These are phyloP conservation scores for Gadopsis marmoratus DNA, from an alignment of 2,797 vertebrate genomes.

Conservation along the genomic window DNA sequence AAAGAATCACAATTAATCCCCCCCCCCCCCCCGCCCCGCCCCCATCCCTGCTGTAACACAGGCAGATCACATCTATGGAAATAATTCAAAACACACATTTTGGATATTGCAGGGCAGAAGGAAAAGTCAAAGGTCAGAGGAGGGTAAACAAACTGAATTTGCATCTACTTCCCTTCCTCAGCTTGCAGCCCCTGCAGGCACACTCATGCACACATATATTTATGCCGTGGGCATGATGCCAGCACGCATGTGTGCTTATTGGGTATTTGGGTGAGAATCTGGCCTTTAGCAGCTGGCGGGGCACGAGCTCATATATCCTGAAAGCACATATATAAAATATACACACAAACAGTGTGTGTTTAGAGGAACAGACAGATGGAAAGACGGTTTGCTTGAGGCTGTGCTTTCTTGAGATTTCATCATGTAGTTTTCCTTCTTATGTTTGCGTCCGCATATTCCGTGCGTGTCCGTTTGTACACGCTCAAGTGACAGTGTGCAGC, in stretches of 20 bases:
- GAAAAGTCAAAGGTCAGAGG: conserved; percentile 60
- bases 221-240: background rate
- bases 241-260: background rate
- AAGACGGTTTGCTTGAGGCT: conserved; percentile 4
- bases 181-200: conserved; percentile 8
- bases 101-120: conserved; percentile 38
- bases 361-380: conserved; percentile 21
- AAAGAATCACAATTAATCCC: background rate
- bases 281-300: conserved; percentile 33
- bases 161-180: conserved; percentile 33
- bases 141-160: conserved; percentile 68
- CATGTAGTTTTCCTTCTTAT: conserved; percentile 38
- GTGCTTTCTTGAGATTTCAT: conserved; percentile 29
- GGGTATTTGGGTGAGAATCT: conserved; percentile 15
- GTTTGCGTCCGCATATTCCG: conserved; percentile 63
- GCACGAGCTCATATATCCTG: background rate
- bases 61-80: background rate
- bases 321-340: conserved; percentile 3
- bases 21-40: no score
- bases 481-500: conserved; percentile 67
- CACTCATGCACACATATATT: background rate
- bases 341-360: conserved; percentile 15
- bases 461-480: conserved; percentile 74
- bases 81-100: conserved; percentile 43
- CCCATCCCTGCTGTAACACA: background rate